Evolutionary conservation across 1,140 invertebrate genomes (phyloP).

Genomic region (Copidosoma floridanum): DNA sequence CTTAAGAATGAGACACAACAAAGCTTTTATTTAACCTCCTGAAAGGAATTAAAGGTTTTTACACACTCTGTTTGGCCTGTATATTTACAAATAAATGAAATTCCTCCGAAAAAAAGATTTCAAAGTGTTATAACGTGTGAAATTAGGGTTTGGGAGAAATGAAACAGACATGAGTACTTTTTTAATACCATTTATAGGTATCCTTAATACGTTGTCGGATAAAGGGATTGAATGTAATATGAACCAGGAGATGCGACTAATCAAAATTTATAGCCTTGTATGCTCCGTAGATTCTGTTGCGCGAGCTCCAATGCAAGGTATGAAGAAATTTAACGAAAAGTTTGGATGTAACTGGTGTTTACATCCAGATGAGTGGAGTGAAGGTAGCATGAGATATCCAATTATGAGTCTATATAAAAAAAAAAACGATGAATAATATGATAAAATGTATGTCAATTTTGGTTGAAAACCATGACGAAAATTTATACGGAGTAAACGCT

Average conservation of each 20-base stretch:
- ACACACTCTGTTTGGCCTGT: background rate
- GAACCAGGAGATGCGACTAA: background rate
- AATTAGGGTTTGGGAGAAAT: background rate
- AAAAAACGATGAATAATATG: background rate
- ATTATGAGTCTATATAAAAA: background rate
- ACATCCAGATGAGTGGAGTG: background rate
- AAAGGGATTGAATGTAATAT: background rate
- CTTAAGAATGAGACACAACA: too few species aligned
- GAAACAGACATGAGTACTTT: background rate
- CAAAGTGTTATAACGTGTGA: background rate
- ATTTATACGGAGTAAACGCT: background rate
- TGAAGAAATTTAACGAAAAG: background rate
- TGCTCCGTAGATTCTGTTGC: background rate
- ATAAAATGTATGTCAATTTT: too few species aligned
- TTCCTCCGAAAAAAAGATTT: background rate
- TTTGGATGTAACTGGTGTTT: slow-evolving; percentile 2
- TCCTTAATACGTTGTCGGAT: background rate
- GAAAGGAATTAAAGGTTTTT: too few species aligned
- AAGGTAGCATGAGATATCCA: background rate
- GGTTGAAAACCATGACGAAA: too few species aligned
- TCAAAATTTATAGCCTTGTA: background rate
- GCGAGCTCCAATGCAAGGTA: background rate
- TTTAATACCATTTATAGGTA: background rate
- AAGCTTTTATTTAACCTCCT: too few species aligned
- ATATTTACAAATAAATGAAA: background rate